These are phyloP conservation scores for Anneissia japonica DNA, from an alignment of 35 echinoderm and acorn worm species.

Conservation along the genomic window DNA sequence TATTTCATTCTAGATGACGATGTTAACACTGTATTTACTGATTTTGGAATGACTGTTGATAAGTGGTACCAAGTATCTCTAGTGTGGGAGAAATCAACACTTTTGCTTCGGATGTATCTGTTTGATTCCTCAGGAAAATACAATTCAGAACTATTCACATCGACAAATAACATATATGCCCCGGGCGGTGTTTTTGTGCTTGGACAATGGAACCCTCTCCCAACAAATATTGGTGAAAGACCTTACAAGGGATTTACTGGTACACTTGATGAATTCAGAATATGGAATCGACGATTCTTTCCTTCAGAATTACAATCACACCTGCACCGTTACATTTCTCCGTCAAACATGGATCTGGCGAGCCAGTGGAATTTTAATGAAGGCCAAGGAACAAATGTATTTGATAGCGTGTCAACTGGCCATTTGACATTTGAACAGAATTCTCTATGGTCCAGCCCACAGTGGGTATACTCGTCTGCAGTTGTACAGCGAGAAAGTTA, in stretches of 20 bases:
- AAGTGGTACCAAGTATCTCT: constrained; percentile 66
- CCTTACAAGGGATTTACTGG: constrained; percentile 66
- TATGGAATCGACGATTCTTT: constrained; percentile 52
- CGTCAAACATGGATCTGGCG: constrained; percentile 13
- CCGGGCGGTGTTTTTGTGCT: constrained; percentile 59
- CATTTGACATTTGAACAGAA: constrained; percentile 23
- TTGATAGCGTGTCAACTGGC: constrained; percentile 42
- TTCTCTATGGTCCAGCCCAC: constrained; percentile 41
- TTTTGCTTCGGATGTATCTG: constrained; percentile 37
- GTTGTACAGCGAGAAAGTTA: constrained; percentile 11
- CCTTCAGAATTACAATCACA: constrained; percentile 16
- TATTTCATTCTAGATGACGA: constrained; percentile 34
- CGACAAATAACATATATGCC: constrained; percentile 15
- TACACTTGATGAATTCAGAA: constrained; percentile 70
- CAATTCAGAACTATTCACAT: constrained; percentile 25
- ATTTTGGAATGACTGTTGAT: constrained; percentile 23
- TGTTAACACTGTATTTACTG: background rate
- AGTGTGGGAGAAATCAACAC: constrained; percentile 46
- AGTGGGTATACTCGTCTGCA: constrained; percentile 58
- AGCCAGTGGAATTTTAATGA: constrained; percentile 69
- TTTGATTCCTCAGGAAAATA: constrained; percentile 19
- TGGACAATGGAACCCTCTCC: constrained; percentile 63
- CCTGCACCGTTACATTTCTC: constrained; percentile 8
- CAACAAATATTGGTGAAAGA: constrained; percentile 15
- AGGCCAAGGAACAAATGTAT: constrained; percentile 52